Evolutionary conservation across 2,113 vertebrate genomes (phyloP).

Genomic region (Asarcornis scutulata): DNA sequence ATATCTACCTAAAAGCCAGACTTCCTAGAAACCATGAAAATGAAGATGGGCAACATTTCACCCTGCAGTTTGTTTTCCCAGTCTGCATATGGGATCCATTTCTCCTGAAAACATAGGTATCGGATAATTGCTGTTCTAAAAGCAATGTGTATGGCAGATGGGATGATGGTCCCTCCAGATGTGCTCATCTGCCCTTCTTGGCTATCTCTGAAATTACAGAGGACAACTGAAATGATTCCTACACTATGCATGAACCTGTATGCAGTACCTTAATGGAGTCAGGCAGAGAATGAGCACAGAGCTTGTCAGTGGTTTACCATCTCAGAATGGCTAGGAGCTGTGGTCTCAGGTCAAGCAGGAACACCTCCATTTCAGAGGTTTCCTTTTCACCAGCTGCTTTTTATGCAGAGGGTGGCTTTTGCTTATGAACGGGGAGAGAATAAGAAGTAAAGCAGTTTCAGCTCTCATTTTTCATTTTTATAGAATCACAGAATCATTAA

Average conservation of each 20-base stretch:
- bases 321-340: neutral
- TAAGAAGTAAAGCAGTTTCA: neutral
- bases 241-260: neutral
- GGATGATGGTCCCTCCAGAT: neutral
- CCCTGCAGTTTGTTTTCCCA: neutral
- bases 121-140: neutral
- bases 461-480: neutral
- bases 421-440: neutral
- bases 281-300: neutral
- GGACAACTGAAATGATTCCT: neutral
- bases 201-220: neutral
- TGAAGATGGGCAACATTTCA: neutral
- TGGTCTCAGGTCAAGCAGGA: neutral
- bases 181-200: neutral
- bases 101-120: neutral
- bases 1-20: neutral
- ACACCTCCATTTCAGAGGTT: neutral
- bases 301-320: neutral
- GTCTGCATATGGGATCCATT: neutral
- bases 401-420: neutral
- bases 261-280: neutral
- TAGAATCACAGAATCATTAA: too few species aligned
- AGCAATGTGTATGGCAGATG: neutral
- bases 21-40: neutral
- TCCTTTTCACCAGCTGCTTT: neutral